Evolutionary conservation across 2,797 vertebrate genomes (phyloP), one percentile per base, ranked within the genome.

Genomic region (Vespertilio murinus): DNA sequence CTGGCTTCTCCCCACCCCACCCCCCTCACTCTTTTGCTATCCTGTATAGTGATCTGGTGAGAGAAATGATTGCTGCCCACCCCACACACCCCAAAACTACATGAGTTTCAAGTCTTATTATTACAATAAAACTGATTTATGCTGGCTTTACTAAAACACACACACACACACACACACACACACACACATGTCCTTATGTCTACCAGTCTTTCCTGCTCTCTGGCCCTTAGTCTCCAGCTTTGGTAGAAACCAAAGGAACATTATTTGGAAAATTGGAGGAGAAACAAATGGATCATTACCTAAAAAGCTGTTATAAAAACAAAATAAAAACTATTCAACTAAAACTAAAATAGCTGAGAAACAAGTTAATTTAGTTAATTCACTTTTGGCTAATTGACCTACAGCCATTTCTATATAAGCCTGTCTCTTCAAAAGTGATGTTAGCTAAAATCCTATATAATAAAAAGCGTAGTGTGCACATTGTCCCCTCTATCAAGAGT

Each of bases 71-170:
- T 79, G 95, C 95, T 97, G 92, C 83, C 59, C 33, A 40, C 28
- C 69, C 80, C 71, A 0, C 71, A 42, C 78, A 47, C 91, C 92
- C 90, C 91, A n/a, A 92, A 38, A 96, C 91, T 92, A 96, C 96
- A 79, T 91, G 96, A 97, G 95, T 97, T 97, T 97, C 98, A 59
- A 97, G 95, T 98, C 98, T 98, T 98, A 98, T 98, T 97, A 98
- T 97, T 97, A 98, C 98, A 99, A 99, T 99, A 98, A 99, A 98
- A 98, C 98, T 97, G 98, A 98, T 99, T 99, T 99, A 98, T 98
- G 98, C 98, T 98, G 98, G 98, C 97, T 98, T 98, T 98, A 98
- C 97, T 97, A 97, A 98, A 74, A n/a, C 17, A 74, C 10, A 73
- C 6, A 71, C 12, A 22, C 20, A 69, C 2, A 20, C 65, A 38